Evolutionary conservation across 1,140 invertebrate genomes (phyloP).

Genomic region (Drosophila yakuba): DNA sequence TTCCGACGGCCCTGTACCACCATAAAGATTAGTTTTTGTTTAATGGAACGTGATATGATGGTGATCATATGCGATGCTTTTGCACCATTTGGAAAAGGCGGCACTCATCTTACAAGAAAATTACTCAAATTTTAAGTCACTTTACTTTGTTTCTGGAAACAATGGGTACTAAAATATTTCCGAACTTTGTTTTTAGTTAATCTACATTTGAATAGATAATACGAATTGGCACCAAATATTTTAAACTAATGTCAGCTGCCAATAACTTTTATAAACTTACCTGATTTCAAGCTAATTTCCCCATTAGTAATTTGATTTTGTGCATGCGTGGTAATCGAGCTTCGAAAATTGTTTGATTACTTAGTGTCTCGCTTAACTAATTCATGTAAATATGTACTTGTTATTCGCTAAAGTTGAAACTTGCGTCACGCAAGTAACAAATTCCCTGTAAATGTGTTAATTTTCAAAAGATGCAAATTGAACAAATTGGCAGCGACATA

Average conservation of each 20-base stretch:
- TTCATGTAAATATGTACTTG: neutral
- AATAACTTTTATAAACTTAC: too few species aligned
- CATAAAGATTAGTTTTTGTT: slow-evolving; percentile 25
- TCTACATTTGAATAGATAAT: neutral
- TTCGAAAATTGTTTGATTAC: neutral
- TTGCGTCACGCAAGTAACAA: neutral
- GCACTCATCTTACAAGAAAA: neutral
- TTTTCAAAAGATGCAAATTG: neutral
- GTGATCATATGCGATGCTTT: slow-evolving; percentile 1
- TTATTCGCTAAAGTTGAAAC: neutral
- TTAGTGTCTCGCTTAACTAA: neutral
- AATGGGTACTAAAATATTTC: too few species aligned
- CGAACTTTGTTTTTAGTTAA: too few species aligned
- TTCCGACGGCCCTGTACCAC: slow-evolving; percentile 32
- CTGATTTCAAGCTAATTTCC: too few species aligned
- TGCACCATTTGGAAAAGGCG: neutral
- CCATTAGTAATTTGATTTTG: neutral
- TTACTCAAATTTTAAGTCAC: too few species aligned
- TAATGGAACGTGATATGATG: slow-evolving; percentile 12
- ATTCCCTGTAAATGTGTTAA: neutral
- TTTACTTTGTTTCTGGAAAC: too few species aligned
- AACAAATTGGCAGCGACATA: too few species aligned
- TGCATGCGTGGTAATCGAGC: neutral
- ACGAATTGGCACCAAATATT: neutral
- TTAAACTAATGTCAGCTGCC: too few species aligned